Evolutionary conservation across 2,113 vertebrate genomes (phyloP).

Genomic region (Calyptommatus sinebrachiatus): DNA sequence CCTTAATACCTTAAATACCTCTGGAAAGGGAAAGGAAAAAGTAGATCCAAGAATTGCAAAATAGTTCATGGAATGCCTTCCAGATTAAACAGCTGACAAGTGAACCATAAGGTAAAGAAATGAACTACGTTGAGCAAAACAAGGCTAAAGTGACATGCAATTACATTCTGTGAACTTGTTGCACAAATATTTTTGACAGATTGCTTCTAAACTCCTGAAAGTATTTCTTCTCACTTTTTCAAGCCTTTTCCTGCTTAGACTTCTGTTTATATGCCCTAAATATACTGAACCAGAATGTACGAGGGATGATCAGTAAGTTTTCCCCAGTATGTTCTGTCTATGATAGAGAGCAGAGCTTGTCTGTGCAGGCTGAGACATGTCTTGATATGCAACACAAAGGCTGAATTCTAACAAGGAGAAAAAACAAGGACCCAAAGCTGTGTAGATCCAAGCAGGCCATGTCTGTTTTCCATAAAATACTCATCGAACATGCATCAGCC

Average conservation of each 20-base stretch:
- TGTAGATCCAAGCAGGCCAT: too few species aligned
- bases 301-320: too few species aligned
- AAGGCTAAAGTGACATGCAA: conserved; percentile 10
- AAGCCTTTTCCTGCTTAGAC: not conserved
- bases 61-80: not conserved
- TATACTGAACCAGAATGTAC: not conserved
- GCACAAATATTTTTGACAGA: not conserved
- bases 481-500: too few species aligned
- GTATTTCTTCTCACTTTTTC: not conserved
- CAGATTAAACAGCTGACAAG: conserved; percentile 3
- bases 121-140: conserved; percentile 42
- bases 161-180: conserved; percentile 1
- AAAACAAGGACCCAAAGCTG: too few species aligned
- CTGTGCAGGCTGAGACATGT: too few species aligned
- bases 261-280: not conserved
- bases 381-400: too few species aligned
- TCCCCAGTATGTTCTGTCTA: too few species aligned
- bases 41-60: not conserved
- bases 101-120: conserved; percentile 37
- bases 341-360: too few species aligned
- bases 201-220: not conserved
- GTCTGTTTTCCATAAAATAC: too few species aligned
- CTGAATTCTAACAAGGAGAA: too few species aligned
- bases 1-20: conserved; percentile 10
- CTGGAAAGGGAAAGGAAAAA: conserved; percentile 26